Evolutionary conservation across 2,113 vertebrate genomes (phyloP).

Genomic region (Paramormyrops kingsleyae): DNA sequence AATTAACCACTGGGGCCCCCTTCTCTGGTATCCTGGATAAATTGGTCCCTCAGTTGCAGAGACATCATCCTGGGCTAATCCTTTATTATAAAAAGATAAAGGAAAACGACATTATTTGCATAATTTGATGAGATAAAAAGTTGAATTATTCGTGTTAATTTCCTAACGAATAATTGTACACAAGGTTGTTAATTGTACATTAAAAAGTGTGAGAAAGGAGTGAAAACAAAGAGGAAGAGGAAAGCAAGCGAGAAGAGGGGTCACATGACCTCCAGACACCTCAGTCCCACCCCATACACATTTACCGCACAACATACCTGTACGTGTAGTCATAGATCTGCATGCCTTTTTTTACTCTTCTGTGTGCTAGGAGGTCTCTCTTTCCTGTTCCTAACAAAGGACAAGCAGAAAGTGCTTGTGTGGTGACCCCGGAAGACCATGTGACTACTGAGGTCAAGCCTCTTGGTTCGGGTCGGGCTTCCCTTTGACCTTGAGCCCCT

Average conservation of each 20-base stretch:
- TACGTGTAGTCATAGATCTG: background rate
- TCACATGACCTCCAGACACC: background rate
- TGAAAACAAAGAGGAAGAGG: slow-evolving; percentile 21
- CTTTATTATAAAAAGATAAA: slow-evolving; percentile 78
- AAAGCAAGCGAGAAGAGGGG: background rate
- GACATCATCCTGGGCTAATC: slow-evolving; percentile 70
- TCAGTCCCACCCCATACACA: background rate
- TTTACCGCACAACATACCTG: background rate
- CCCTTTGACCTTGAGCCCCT: background rate
- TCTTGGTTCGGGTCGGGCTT: background rate
- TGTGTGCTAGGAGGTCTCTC: background rate
- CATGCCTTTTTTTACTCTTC: background rate
- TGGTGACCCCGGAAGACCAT: background rate
- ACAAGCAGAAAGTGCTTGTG: background rate
- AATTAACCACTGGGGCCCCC: slow-evolving; percentile 70
- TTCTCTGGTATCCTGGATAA: slow-evolving; percentile 66
- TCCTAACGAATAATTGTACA: slow-evolving; percentile 55
- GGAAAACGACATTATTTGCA: slow-evolving; percentile 72
- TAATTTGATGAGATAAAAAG: slow-evolving; percentile 60
- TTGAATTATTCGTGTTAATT: slow-evolving; percentile 64
- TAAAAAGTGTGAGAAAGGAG: slow-evolving; percentile 22
- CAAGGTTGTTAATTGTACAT: slow-evolving; percentile 57
- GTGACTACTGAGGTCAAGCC: background rate
- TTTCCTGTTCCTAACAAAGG: background rate
- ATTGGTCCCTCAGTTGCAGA: slow-evolving; percentile 74